Percentiles rank a stretch among this genome's conserved stretches.
Evolutionary conservation across 1,140 invertebrate genomes (phyloP).

Genomic region (Atta texana): DNA sequence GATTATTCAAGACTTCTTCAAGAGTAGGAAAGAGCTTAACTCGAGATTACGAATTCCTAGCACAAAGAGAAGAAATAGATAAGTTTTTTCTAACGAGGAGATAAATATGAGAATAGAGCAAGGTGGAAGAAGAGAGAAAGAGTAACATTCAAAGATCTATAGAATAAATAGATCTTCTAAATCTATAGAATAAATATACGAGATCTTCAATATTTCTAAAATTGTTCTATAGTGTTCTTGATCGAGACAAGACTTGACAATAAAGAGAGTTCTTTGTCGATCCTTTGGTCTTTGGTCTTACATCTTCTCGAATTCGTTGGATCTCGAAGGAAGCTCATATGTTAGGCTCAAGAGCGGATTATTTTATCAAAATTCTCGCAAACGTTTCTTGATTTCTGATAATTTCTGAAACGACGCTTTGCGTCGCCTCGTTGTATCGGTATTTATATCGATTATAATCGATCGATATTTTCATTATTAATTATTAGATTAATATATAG

Average conservation of each 20-base stretch:
- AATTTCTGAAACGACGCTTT: slow-evolving; percentile 22
- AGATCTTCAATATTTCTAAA: slow-evolving; percentile 65
- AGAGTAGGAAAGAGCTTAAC: slow-evolving; percentile 27
- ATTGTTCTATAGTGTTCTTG: slow-evolving; percentile 46
- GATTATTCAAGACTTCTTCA: slow-evolving; percentile 53
- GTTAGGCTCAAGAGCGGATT: slow-evolving; percentile 17
- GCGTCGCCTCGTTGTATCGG: neutral
- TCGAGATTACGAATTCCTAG: slow-evolving; percentile 52
- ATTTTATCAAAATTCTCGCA: slow-evolving; percentile 10
- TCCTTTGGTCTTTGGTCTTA: slow-evolving; percentile 74
- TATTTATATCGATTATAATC: neutral
- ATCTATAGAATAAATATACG: slow-evolving; percentile 68
- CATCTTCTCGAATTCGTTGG: slow-evolving; percentile 68
- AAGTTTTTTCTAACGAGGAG: slow-evolving; percentile 4
- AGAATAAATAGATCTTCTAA: neutral
- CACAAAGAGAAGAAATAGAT: slow-evolving; percentile 23
- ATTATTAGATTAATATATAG: neutral
- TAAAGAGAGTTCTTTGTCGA: slow-evolving; percentile 53
- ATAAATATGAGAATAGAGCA: slow-evolving; percentile 3
- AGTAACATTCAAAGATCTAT: slow-evolving; percentile 28
- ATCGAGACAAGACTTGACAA: slow-evolving; percentile 66
- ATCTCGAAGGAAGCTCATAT: slow-evolving; percentile 64
- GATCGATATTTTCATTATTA: neutral
- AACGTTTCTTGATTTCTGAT: neutral
- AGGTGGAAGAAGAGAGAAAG: slow-evolving; percentile 22